Conservation (phyloP, 1,140 invertebrate genomes). For the Paralvinella palmiformis region DNA sequence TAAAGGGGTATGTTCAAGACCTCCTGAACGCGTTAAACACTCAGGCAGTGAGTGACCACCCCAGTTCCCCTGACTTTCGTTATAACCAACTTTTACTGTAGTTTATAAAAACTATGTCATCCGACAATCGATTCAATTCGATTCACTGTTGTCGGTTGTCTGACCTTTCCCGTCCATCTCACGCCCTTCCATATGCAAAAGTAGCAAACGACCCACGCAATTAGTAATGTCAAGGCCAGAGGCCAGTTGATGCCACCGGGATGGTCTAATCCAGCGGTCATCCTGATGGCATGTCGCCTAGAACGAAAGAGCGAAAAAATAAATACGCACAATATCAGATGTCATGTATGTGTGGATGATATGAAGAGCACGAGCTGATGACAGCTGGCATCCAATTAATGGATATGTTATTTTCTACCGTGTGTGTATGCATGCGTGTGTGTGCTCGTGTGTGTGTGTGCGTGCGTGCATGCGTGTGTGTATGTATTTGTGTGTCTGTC, state of each 20-base stretch:
- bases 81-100: no score
- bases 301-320: background rate
- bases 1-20: no score
- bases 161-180: slow-evolving; percentile 20
- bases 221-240: slow-evolving; percentile 76
- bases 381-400: no score
- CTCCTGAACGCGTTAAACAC: no score
- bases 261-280: slow-evolving; percentile 65
- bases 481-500: background rate
- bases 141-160: no score
- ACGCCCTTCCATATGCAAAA: slow-evolving; percentile 60
- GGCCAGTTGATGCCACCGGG: slow-evolving; percentile 83
- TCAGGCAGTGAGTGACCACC: no score
- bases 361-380: no score
- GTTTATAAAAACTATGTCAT: no score
- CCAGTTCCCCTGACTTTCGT: no score
- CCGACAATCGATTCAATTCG: no score
- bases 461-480: slow-evolving; percentile 6
- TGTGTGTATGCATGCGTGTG: background rate
- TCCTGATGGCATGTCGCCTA: slow-evolving; percentile 20
- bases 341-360: background rate
- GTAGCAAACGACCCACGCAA: slow-evolving; percentile 87
- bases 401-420: background rate
- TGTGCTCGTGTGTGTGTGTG: slow-evolving; percentile 1
- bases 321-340: background rate